Conservation (phyloP, 2,797 vertebrate species). For the Fratercula arctica region DNA sequence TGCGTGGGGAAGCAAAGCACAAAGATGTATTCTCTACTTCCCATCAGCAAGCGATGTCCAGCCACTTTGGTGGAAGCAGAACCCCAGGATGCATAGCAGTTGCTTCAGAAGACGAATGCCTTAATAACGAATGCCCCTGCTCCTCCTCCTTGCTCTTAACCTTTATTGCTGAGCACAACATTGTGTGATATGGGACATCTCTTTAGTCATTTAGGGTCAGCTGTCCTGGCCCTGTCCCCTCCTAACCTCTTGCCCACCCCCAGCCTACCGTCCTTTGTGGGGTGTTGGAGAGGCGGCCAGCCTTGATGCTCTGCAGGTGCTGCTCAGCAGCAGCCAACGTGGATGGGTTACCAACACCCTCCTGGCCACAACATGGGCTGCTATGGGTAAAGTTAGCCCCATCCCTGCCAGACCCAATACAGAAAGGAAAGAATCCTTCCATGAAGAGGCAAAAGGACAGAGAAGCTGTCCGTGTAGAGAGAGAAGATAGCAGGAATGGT, state of each 20-base stretch:
- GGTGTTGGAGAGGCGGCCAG: neutral
- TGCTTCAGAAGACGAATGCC: neutral
- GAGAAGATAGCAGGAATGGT: fast-evolving
- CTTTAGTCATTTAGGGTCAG: neutral
- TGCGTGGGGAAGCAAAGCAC: neutral
- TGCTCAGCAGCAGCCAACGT: neutral
- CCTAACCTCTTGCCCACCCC: neutral
- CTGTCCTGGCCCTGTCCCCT: neutral
- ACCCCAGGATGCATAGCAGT: too few relatives aligned
- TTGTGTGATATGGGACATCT: too few relatives aligned
- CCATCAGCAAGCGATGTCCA: neutral
- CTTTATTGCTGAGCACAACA: neutral
- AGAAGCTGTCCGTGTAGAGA: neutral
- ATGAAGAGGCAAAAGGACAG: neutral
- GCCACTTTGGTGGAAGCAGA: neutral
- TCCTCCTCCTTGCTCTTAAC: neutral
- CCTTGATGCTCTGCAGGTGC: neutral
- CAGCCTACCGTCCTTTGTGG: fast-evolving
- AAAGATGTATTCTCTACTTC: neutral
- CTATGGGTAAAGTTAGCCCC: neutral
- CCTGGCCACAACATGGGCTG: fast-evolving
- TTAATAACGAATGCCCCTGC: neutral
- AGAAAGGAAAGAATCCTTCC: neutral
- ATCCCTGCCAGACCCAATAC: neutral
- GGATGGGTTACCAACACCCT: neutral